phyloP scores from a whole-genome alignment of 1,140 invertebrate species.

The Pissodes strobi region DNA sequence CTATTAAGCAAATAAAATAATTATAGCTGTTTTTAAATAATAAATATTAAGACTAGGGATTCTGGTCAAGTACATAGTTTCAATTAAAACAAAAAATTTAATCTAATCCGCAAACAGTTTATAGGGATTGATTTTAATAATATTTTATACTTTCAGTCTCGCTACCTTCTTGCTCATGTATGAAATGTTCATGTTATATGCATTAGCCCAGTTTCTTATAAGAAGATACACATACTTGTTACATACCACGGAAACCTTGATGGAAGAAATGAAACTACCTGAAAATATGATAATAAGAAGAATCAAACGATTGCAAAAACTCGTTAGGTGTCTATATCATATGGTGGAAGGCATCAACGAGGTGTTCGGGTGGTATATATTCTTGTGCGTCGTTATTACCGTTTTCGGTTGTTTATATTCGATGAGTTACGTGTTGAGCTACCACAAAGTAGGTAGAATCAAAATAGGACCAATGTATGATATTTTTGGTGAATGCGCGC shows the following conservation, averaged over 20 bases:
- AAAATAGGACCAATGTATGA: background rate
- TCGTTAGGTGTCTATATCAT: conserved; percentile 1
- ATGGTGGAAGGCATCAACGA: background rate
- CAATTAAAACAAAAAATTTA: too few species aligned
- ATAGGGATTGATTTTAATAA: too few species aligned
- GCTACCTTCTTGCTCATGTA: background rate
- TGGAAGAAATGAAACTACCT: background rate
- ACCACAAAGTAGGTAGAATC: background rate
- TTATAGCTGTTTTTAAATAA: too few species aligned
- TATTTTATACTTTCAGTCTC: background rate
- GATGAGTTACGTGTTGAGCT: background rate
- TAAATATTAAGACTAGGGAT: too few species aligned
- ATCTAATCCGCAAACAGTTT: too few species aligned
- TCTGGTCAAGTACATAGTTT: too few species aligned
- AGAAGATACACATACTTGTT: background rate
- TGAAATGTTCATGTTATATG: background rate
- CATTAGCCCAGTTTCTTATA: background rate
- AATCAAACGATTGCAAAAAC: conserved; percentile 13
- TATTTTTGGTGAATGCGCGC: background rate
- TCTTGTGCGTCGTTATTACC: background rate
- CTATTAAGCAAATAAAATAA: too few species aligned
- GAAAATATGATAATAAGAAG: background rate
- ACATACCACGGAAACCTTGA: background rate
- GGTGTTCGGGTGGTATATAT: conserved; percentile 3
- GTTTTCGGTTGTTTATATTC: conserved; percentile 12